These are phyloP conservation scores for Epinotia ramella DNA, from an alignment of 2,888 invertebrate species.

Conservation along the genomic window DNA sequence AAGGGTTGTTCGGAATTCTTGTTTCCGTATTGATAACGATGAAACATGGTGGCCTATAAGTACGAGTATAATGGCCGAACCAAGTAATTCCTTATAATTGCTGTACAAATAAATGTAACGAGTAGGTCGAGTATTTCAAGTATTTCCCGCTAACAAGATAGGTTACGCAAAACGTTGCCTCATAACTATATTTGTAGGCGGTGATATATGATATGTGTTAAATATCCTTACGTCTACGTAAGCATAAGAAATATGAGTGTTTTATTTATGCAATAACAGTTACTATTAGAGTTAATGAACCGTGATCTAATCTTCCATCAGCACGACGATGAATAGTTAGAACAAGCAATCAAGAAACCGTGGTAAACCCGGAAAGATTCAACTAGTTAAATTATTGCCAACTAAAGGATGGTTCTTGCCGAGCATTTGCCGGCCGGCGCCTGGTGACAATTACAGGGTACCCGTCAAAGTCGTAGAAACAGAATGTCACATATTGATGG, in stretches of 20 bases:
- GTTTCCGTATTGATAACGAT: not conserved
- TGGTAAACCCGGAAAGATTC: not conserved
- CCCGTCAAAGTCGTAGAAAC: too few species aligned
- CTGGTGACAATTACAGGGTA: not conserved
- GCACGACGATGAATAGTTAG: not conserved
- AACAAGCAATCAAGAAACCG: not conserved
- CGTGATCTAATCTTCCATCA: constrained; percentile 19
- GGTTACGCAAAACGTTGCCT: constrained; percentile 33
- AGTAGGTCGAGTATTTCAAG: constrained; percentile 18
- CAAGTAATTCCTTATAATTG: not conserved
- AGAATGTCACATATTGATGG: not conserved
- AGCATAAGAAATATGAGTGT: constrained; percentile 13
- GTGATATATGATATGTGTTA: constrained; percentile 41
- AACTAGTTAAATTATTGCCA: not conserved
- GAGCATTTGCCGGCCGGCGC: not conserved
- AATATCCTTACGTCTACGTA: constrained; percentile 23
- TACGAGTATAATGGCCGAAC: not conserved
- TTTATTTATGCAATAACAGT: constrained; percentile 17
- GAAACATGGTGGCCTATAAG: not conserved
- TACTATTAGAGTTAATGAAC: constrained; percentile 5
- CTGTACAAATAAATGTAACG: constrained; percentile 10
- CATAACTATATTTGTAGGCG: constrained; percentile 9
- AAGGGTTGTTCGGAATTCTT: not conserved
- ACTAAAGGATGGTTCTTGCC: not conserved
- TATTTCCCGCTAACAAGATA: constrained; percentile 21